Percentiles rank a stretch among this genome's conserved stretches.
Conservation (phyloP, 2,797 vertebrate genomes). For the Acanthornis magna region DNA sequence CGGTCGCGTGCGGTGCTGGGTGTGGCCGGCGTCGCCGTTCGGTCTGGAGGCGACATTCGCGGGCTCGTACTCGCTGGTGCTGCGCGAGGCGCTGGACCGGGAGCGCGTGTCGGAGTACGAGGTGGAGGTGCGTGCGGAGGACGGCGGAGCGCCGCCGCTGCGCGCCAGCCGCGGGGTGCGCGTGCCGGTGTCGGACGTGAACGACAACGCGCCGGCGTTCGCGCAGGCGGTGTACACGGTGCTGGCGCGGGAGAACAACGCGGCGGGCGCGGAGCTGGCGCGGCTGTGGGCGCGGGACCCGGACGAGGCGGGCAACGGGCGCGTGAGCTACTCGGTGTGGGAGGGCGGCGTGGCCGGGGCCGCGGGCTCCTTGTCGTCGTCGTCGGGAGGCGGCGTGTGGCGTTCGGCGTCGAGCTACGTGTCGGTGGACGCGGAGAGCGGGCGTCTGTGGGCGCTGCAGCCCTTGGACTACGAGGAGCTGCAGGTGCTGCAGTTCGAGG, state of each 20-base stretch:
- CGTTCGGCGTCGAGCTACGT: background rate
- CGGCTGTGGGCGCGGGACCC: constrained; percentile 43
- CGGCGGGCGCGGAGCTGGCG: constrained; percentile 58
- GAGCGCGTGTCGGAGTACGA: constrained; percentile 56
- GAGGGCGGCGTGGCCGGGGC: too few species aligned
- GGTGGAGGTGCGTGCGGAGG: constrained; percentile 31
- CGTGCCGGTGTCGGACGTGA: constrained; percentile 86
- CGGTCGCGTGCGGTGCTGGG: constrained; percentile 33
- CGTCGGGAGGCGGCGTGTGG: background rate
- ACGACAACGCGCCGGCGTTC: constrained; percentile 85
- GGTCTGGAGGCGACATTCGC: constrained; percentile 56
- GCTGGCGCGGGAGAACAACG: constrained; percentile 59
- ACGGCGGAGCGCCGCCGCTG: constrained; percentile 8
- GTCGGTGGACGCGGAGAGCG: background rate
- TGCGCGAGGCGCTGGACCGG: constrained; percentile 71
- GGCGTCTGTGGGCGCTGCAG: background rate
- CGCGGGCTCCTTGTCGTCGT: too few species aligned
- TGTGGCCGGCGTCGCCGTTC: constrained; percentile 42
- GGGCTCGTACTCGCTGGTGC: constrained; percentile 72
- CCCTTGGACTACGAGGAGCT: background rate
- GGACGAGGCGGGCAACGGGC: constrained; percentile 57
- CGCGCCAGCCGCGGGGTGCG: constrained; percentile 79
- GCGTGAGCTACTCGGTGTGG: background rate
- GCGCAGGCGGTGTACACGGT: constrained; percentile 48
- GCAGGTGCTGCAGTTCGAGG: background rate